phyloP scores from a whole-genome alignment of 2,797 vertebrate species.

The Cacajao melanocephalus region DNA sequence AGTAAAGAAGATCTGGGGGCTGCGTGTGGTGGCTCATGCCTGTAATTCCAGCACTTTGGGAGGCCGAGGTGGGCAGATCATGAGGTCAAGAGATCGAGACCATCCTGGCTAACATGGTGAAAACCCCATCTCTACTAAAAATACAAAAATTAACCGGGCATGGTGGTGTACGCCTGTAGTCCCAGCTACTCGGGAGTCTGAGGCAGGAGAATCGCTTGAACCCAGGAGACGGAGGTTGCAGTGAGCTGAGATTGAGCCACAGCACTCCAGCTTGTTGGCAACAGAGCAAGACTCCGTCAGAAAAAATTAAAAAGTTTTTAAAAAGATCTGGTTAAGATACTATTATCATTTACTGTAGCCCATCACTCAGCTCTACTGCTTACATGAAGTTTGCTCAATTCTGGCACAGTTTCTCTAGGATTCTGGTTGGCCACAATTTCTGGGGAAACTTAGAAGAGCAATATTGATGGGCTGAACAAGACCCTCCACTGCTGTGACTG shows the following conservation, averaged over 20 bases:
- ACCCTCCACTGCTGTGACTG: background rate
- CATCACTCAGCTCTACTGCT: background rate
- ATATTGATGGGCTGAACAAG: background rate
- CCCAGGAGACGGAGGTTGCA: background rate
- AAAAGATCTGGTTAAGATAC: background rate
- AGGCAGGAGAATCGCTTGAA: background rate
- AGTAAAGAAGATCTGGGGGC: too few species aligned
- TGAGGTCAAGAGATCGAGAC: background rate
- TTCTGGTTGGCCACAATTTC: background rate
- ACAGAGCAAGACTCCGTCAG: background rate
- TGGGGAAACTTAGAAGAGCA: background rate
- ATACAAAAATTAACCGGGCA: background rate
- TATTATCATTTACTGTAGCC: background rate
- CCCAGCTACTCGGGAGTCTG: background rate
- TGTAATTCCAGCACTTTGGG: background rate
- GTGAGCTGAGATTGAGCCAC: background rate
- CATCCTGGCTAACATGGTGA: background rate
- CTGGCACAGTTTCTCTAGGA: background rate
- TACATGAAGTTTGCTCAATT: background rate
- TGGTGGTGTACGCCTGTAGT: background rate
- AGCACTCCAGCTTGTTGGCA: background rate
- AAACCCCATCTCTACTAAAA: background rate
- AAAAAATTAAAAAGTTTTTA: too few species aligned
- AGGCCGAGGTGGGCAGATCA: background rate
- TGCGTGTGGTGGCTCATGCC: background rate